Percentiles rank a stretch among this genome's conserved stretches.
phyloP scores from a whole-genome alignment of 2,888 invertebrate species.

The Orthosia gracilis region DNA sequence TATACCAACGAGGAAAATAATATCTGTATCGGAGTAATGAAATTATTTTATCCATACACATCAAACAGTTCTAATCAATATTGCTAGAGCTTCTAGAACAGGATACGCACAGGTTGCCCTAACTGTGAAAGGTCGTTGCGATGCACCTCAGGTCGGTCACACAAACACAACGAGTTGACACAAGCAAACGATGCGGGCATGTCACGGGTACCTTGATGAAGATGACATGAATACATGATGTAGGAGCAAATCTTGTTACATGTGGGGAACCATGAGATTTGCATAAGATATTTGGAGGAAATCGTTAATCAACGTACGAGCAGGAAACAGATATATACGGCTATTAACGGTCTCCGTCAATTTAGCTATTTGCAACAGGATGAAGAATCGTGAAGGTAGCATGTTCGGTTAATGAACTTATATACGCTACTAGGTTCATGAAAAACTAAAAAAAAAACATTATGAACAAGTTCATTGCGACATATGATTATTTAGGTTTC shows the following conservation, averaged over 20 bases:
- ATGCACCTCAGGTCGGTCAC: constrained; percentile 80
- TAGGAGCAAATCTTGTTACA: constrained; percentile 70
- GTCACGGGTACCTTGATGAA: constrained; percentile 75
- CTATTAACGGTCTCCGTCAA: constrained; percentile 49
- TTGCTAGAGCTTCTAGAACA: constrained; percentile 46
- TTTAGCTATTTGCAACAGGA: constrained; percentile 57
- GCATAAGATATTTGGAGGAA: constrained; percentile 67
- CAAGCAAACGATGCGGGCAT: constrained; percentile 82
- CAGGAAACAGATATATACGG: constrained; percentile 57
- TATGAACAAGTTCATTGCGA: not conserved
- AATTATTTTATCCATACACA: not conserved
- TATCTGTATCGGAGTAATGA: not conserved
- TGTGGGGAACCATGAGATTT: constrained; percentile 67
- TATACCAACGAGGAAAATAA: not conserved
- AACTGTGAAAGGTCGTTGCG: constrained; percentile 73
- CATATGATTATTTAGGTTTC: not conserved
- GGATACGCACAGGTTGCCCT: constrained; percentile 63
- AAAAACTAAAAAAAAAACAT: not conserved
- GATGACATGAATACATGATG: constrained; percentile 76
- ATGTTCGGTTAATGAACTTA: constrained; percentile 37
- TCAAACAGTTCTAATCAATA: constrained; percentile 41
- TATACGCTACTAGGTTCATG: not conserved
- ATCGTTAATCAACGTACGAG: constrained; percentile 59
- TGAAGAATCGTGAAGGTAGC: constrained; percentile 30
- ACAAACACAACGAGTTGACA: constrained; percentile 81